A percentile compares a stretch with the other conserved stretches of the same genome.
Evolutionary conservation across 53 echinoderm and acorn worm genomes (phyloP).

Genomic region (Holothuria scabra): DNA sequence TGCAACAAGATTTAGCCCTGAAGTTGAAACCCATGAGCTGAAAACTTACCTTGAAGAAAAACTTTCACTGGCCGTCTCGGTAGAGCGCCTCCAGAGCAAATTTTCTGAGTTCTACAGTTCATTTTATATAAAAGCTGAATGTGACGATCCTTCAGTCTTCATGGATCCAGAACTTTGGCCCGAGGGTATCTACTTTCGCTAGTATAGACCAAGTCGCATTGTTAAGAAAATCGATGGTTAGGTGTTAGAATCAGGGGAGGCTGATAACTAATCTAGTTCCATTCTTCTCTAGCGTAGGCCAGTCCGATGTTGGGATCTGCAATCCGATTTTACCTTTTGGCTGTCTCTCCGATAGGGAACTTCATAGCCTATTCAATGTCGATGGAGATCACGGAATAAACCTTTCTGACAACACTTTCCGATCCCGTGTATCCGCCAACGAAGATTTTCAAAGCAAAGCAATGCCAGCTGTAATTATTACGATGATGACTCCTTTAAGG

Average conservation of each 20-base stretch:
- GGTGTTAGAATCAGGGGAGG: neutral
- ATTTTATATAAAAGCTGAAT: too few species aligned
- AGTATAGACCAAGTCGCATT: constrained; percentile 23
- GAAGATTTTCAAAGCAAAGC: too few species aligned
- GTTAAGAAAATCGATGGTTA: neutral
- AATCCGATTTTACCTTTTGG: neutral
- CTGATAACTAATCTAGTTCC: constrained; percentile 1
- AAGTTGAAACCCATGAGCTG: too few species aligned
- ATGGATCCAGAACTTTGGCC: constrained; percentile 9
- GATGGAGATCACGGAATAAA: too few species aligned
- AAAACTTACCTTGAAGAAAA: too few species aligned
- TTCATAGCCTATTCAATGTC: too few species aligned
- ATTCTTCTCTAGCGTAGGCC: too few species aligned
- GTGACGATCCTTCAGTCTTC: neutral
- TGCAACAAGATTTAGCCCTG: neutral
- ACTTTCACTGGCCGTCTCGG: neutral
- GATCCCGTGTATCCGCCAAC: too few species aligned
- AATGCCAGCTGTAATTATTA: too few species aligned
- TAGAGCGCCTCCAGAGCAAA: neutral
- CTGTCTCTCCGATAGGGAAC: too few species aligned
- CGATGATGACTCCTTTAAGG: constrained; percentile 12
- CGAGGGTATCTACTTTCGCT: constrained; percentile 7
- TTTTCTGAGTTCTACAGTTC: constrained; percentile 1
- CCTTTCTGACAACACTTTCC: too few species aligned
- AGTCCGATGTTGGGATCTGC: too few species aligned